These are phyloP conservation scores for Luperina testacea DNA, from an alignment of 2,888 invertebrate genomes.

Conservation along the genomic window DNA sequence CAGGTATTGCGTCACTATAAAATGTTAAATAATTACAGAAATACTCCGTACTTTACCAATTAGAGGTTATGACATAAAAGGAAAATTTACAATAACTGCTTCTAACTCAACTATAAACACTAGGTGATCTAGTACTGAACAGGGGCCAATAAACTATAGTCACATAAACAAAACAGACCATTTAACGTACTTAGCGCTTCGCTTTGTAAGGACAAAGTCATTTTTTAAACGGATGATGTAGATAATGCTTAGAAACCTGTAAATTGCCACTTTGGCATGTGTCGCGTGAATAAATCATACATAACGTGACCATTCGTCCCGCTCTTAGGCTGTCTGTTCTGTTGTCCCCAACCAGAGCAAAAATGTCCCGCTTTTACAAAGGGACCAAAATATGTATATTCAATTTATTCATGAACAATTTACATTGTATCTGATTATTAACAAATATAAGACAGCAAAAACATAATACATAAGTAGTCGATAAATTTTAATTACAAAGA, in stretches of 20 bases:
- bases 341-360: no score
- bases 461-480: no score
- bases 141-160: conserved; percentile 39
- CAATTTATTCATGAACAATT: no score
- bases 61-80: conserved; percentile 32
- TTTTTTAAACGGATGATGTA: conserved; percentile 12
- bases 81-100: conserved; percentile 23
- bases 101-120: conserved; percentile 4
- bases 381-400: no score
- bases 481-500: no score
- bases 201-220: conserved; percentile 6
- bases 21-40: not conserved
- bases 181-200: conserved; percentile 46
- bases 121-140: conserved; percentile 9
- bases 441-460: no score
- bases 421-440: no score
- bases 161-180: conserved; percentile 41
- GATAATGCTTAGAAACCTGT: conserved; percentile 24
- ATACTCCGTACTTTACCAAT: not conserved
- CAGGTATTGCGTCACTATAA: not conserved
- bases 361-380: no score
- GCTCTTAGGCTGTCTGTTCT: no score
- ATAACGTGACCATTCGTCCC: not conserved
- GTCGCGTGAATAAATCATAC: not conserved
- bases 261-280: conserved; percentile 25